Percentiles rank a stretch among this genome's conserved stretches.
phyloP scores from a whole-genome alignment of 2,113 vertebrate species.

The Neofelis nebulosa region DNA sequence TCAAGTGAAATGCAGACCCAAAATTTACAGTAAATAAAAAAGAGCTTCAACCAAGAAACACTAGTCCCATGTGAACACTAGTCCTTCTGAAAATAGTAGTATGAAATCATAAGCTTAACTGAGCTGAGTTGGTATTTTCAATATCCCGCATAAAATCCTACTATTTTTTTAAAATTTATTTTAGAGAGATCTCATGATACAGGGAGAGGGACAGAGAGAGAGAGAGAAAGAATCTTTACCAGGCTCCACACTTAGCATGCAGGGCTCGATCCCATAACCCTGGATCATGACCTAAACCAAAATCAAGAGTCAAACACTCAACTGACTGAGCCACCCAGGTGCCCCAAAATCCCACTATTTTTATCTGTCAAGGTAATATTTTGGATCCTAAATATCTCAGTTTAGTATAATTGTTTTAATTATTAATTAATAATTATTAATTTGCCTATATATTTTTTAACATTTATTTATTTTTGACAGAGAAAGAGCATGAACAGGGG shows the following conservation, averaged over 20 bases:
- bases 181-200: no score
- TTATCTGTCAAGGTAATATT: neutral
- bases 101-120: neutral
- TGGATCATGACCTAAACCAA: neutral
- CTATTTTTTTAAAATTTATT: neutral
- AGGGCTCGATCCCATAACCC: no score
- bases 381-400: neutral
- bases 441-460: neutral
- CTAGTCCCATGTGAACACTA: neutral
- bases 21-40: neutral
- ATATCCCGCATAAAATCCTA: neutral
- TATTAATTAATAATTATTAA: neutral
- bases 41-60: neutral
- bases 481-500: no score
- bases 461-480: no score
- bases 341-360: neutral
- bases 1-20: neutral
- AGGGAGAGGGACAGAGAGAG: neutral
- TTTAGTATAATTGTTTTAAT: neutral
- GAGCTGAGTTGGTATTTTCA: neutral
- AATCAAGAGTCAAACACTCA: neutral
- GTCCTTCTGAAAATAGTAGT: neutral
- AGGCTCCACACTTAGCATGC: neutral
- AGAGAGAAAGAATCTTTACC: neutral
- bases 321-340: neutral